Evolutionary conservation across 2,113 vertebrate genomes (phyloP).

Genomic region (Rhombomys opimus): DNA sequence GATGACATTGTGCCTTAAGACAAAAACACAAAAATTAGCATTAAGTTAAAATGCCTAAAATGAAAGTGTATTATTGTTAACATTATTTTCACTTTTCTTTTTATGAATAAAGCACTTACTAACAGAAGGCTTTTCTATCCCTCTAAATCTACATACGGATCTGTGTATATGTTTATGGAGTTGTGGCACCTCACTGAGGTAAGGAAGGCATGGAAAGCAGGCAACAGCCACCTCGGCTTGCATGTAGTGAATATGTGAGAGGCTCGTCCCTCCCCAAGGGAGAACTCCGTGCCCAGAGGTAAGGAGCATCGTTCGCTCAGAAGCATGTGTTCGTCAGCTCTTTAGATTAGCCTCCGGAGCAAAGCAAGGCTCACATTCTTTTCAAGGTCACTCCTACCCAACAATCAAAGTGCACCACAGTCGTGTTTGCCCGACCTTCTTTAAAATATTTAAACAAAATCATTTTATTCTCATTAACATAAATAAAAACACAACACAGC

Average conservation of each 20-base stretch:
- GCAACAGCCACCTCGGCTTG: background rate
- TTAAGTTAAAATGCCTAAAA: background rate
- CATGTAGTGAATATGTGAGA: too few species aligned
- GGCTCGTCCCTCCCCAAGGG: background rate
- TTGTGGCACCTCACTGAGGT: background rate
- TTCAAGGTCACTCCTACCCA: background rate
- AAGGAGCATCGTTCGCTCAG: background rate
- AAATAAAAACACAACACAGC: background rate
- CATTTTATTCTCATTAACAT: background rate
- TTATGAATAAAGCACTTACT: background rate
- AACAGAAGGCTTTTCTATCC: background rate
- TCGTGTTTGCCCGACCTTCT: background rate
- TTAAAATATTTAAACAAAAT: background rate
- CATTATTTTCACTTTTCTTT: conserved; percentile 13
- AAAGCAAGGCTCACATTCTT: background rate
- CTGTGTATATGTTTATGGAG: background rate
- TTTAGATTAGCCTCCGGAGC: background rate
- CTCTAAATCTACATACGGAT: background rate
- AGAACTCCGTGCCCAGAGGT: too few species aligned
- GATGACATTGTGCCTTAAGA: background rate
- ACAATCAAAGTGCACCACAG: background rate
- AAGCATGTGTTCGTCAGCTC: background rate
- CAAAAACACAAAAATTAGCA: background rate
- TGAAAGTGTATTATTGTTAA: background rate
- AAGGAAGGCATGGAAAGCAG: background rate